phyloP scores from a whole-genome alignment of 2,797 vertebrate genomes.

The Bovichtus diacanthus region DNA sequence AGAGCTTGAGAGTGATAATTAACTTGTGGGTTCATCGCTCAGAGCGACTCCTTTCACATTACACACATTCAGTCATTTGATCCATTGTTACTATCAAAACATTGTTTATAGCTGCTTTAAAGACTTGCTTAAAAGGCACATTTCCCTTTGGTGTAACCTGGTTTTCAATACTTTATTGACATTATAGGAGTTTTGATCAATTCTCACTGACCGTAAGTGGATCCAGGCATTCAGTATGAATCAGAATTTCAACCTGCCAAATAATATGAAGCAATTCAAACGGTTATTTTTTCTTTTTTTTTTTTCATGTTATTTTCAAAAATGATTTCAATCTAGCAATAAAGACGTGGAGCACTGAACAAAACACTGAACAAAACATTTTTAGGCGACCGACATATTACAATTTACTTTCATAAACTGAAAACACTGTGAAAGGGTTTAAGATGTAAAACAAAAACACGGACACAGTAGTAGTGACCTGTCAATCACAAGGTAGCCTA shows the following conservation, averaged over 20 bases:
- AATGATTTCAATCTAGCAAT: background rate
- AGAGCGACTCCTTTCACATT: background rate
- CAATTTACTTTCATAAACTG: no score
- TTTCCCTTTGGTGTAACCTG: background rate
- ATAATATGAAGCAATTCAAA: background rate
- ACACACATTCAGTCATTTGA: background rate
- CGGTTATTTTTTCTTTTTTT: background rate
- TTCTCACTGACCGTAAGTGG: background rate
- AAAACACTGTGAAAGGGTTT: no score
- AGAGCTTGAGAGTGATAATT: background rate
- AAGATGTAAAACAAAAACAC: no score
- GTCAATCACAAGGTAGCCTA: no score
- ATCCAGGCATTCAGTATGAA: background rate
- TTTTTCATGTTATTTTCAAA: background rate
- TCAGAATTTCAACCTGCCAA: background rate
- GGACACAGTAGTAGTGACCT: no score
- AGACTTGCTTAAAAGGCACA: background rate
- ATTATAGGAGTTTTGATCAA: conserved; percentile 2
- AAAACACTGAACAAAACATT: no score
- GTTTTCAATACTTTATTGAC: no score
- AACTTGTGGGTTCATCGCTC: background rate
- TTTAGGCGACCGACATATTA: no score
- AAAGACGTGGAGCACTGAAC: no score
- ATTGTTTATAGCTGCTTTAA: background rate
- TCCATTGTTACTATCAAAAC: background rate